Conservation (phyloP, 2,113 vertebrate genomes). For the Panthera leo region DNA sequence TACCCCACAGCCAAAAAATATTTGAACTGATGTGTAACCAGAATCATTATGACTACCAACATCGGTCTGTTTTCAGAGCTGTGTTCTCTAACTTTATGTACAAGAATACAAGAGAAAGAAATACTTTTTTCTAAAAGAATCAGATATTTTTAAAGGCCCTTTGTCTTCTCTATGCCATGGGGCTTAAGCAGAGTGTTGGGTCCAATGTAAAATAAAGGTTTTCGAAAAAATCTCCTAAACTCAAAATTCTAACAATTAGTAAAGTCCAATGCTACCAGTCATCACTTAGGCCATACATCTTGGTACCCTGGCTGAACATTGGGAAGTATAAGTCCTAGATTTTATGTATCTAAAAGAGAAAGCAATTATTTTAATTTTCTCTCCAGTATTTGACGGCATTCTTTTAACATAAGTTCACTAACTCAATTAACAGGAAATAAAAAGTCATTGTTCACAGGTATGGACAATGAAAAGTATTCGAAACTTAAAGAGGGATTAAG, state of each 20-base stretch:
- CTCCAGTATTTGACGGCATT: not conserved
- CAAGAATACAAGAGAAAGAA: not conserved
- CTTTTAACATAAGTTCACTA: conserved; percentile 55
- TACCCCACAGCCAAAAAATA: accelerated
- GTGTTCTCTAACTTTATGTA: not conserved
- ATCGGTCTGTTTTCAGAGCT: not conserved
- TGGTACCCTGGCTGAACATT: not conserved
- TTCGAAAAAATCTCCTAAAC: not conserved
- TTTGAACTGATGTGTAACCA: not conserved
- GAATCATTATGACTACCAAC: not conserved
- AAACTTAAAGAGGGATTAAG: conserved; percentile 64
- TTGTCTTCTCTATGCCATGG: not conserved
- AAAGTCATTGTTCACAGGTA: conserved; percentile 55
- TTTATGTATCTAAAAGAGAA: conserved; percentile 9
- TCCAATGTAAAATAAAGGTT: not conserved
- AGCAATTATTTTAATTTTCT: conserved; percentile 49
- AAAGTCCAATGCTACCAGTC: not conserved
- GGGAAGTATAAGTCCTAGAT: not conserved
- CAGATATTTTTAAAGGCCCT: not conserved
- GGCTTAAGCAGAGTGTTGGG: not conserved
- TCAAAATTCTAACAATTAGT: not conserved
- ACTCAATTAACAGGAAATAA: conserved; percentile 60
- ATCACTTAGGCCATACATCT: not conserved
- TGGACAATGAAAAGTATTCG: conserved; percentile 51
- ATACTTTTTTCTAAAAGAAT: not conserved